Conservation (phyloP, 2,113 vertebrate species). For the Chloropsis hardwickii region DNA sequence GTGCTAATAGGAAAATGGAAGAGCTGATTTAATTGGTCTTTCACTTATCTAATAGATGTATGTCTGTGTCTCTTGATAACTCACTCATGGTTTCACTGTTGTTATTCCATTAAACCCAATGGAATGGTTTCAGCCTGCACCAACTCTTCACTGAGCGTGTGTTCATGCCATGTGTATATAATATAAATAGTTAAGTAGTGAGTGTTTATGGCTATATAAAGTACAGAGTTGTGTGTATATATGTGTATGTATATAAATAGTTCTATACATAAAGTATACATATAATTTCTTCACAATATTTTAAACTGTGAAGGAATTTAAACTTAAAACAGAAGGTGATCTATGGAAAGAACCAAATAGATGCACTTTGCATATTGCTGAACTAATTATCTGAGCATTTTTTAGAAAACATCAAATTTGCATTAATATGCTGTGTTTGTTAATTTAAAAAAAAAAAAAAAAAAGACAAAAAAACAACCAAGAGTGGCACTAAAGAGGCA, state of each 20-base stretch:
- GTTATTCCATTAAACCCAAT: constrained; percentile 53
- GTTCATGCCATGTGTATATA: constrained; percentile 59
- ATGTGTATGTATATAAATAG: constrained; percentile 75
- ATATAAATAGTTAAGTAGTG: constrained; percentile 63
- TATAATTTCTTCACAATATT: constrained; percentile 82
- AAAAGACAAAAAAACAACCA: background rate
- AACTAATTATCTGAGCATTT: constrained; percentile 68
- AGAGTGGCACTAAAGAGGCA: constrained; percentile 42
- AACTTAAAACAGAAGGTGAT: constrained; percentile 68
- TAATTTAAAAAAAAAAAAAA: constrained; percentile 38
- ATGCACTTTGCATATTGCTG: constrained; percentile 72
- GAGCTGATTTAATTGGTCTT: constrained; percentile 32
- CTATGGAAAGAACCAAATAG: constrained; percentile 72
- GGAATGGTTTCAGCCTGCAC: constrained; percentile 63
- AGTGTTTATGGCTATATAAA: constrained; percentile 67
- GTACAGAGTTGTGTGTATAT: constrained; percentile 70
- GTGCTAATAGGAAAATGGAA: background rate
- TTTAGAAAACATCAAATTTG: constrained; percentile 64
- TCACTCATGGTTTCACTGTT: constrained; percentile 45
- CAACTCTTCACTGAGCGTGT: constrained; percentile 59
- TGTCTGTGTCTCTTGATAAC: constrained; percentile 41
- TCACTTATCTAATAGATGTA: constrained; percentile 27
- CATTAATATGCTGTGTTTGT: constrained; percentile 68
- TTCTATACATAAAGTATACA: constrained; percentile 73
- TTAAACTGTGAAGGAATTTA: constrained; percentile 81